Base-by-base conservation (phyloP, 2,797 vertebrate genomes). In the Enteromius mattozi region DNA sequence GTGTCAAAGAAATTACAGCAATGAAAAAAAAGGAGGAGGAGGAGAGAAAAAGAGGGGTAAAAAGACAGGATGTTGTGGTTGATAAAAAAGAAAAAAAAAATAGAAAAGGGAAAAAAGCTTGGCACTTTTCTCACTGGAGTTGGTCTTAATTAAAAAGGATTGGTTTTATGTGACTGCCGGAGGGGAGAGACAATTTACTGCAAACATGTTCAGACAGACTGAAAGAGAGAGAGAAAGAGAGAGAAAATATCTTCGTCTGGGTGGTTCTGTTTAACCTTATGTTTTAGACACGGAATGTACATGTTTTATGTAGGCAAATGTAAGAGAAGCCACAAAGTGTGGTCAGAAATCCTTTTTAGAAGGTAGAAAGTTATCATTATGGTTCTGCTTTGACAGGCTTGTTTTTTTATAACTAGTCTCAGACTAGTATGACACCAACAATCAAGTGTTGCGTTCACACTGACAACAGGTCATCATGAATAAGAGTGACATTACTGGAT, bases 81-180 rank as follows among this genome's bases (percentile, higher is more conserved):
- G 59, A 77, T 54, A 86, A 77, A 86, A 76, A 70, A 59, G n/a
- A 86, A 84, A 87, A 68, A 81, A 80, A 76, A 77, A 56, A 70
- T 78, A 65, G 85, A 74, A 84, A 83, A 77, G 59, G 59, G 77
- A 83, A 45, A 86, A 86, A 86, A 77, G 81, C 91, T 86, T 77
- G 85, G 91, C 92, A 92, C 88, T 78, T 87, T 89, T 86, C 91
- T 93, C 88, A 78, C 88, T 90, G 90, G 91, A 94, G 93, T 92
- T 82, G n/a, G 78, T 92, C 91, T 89, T 91, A 92, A 94, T 89
- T 89, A 91, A 93, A 93, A 92, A 88, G 83, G 89, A 92, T 88
- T 86, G 86, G 83, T 93, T 92, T 90, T 88, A 88, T 89, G 89
- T 78, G 87, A 87, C 86, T 40, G 88, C 89, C 91, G 2, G 78